Base-by-base conservation (phyloP, 2,797 vertebrate genomes). In the Darevskia mixta region DNA sequence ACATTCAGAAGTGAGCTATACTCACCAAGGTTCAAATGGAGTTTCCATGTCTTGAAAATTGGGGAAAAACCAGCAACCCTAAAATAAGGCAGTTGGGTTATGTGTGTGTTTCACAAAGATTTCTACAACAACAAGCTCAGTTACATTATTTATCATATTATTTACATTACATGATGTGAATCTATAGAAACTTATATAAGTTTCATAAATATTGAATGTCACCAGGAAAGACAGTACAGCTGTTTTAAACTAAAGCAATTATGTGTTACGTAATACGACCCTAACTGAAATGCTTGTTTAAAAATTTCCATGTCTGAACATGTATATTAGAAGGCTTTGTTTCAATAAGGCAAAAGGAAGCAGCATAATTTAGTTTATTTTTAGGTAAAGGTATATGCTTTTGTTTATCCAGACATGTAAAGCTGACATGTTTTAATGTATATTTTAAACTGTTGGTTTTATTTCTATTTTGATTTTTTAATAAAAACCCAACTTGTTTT, bases 121-220 rank as follows among this genome's bases (percentile, higher is more conserved):
- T 8, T 86, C 66, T 25, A 9, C 77, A 85, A 20, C 83, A 86
- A 91, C 87, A 88, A 73, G n/a, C 11, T n/a, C 35, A 81, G 13
- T 43, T 89, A 77, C 41, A 43, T 0, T 3, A n/a, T 84, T 61
- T 85, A 29, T 83, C 66, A 73, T 20, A 72, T 83, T 90, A 43
- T 66, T 77, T 18, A 77, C 4, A 35, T 55, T 79, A 23, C 55
- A 32, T 71, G 3, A n/a, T 66, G 27, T 8, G 87, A 92, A 41
- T 0, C 0, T 41, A 87, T 76, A 82, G 64, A 71, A 91, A 82
- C n/a, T 82, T 79, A 32, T 5, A 4, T 11, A 71, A 43, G 45
- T 58, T 84, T 58, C 27, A 58, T 11, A 84, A 27, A 73, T 58
- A 58, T 38, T 83, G 67, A n/a, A 72, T 72, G 5, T 13, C n/a